Conservation (phyloP, 2,113 vertebrate genomes). For the Crotalus helleri region DNA sequence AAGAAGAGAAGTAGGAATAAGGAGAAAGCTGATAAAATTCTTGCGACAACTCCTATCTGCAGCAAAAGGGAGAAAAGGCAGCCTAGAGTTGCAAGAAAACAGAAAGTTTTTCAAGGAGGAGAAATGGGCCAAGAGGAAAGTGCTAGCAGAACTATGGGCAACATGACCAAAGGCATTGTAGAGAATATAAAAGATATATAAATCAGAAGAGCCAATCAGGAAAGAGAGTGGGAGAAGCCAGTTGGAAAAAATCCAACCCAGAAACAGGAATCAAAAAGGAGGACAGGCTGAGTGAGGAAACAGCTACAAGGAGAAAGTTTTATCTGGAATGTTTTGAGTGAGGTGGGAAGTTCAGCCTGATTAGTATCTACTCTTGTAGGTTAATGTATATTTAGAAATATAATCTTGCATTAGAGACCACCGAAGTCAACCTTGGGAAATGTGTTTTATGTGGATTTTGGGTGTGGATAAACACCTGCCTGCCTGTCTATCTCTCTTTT, state of each 20-base stretch:
- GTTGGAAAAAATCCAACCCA: background rate
- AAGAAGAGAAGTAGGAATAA: background rate
- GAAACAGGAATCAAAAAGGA: background rate
- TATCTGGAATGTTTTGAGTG: background rate
- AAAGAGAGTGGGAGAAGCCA: background rate
- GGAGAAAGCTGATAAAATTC: background rate
- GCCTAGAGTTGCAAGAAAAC: background rate
- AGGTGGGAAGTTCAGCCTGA: background rate
- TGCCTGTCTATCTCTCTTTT: background rate
- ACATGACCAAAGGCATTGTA: background rate
- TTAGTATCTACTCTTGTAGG: background rate
- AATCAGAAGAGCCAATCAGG: background rate
- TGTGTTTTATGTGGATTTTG: background rate
- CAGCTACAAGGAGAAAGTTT: background rate
- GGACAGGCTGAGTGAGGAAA: background rate
- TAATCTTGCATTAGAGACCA: background rate
- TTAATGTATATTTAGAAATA: background rate
- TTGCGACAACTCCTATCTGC: background rate
- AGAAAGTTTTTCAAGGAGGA: background rate
- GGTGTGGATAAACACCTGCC: background rate
- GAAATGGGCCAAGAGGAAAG: background rate
- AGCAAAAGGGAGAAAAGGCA: background rate
- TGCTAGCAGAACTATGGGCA: background rate
- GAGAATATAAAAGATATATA: background rate
- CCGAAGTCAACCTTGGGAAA: background rate